Base-by-base conservation (phyloP, 1,140 invertebrate species). In the Drosophila obscura region DNA sequence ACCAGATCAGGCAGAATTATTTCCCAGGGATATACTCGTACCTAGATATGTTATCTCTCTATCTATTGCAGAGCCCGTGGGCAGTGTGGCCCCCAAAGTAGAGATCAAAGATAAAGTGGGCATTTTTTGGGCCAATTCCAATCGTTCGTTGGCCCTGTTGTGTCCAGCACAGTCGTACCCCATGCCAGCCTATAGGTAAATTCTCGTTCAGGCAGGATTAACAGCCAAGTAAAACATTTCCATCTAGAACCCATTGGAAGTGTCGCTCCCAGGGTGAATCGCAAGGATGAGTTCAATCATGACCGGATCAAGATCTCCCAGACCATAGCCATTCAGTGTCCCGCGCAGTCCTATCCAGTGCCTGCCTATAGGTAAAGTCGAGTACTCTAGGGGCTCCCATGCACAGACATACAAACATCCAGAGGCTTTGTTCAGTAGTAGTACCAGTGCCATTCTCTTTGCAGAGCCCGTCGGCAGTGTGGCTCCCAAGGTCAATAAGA, bases 81-180 rank as follows among this genome's bases (percentile, higher is more conserved):
- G 91, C 22, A 91, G 91, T 79, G 92, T 92, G 81, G 93, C 94
- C 51, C 95, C 95, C 44, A 95, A 94, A 91, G 93, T 95, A 56
- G 93, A 91, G 45, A 87, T 93, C 45, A 93, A 93, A 22, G 93
- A 94, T 53, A 93, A 93, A 48, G 28, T 51, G 6, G 82, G 81
- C 6, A 94, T 88, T 1, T 90, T 82, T 39, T 19, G 71, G 28
- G 76, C 78, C 24, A 53, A 56, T 0, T 91, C 93, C 2, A 82
- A 87, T 5, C 51, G 89, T 22, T 91, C 89, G 13, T 90, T 94
- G 53, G 94, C 92, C 2, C 90, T 96, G 50, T 92, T 96, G 9
- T 96, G 95, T 88, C 95, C 95, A 83, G 95, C 95, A 41, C 96
- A 96, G 92, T 95, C 94, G n/a, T 96, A 93, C 92, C 96, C 96